Base-by-base conservation (phyloP, 2,797 vertebrate species). In the Lutjanus argentimaculatus region DNA sequence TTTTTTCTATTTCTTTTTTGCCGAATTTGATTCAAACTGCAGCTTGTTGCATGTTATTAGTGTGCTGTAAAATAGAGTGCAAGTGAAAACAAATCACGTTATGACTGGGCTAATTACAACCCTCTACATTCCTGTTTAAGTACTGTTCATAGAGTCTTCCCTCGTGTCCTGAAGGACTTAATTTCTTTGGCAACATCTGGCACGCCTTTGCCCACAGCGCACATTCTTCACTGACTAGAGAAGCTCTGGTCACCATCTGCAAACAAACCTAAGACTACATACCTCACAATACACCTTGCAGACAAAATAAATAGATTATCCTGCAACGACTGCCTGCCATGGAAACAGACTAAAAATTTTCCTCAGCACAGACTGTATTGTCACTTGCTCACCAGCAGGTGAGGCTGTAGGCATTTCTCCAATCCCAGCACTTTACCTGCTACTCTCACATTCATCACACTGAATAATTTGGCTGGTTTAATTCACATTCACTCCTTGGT, bases 381-480 rank as follows among this genome's bases (percentile, higher is more conserved):
- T 10, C 67, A 6, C 19, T 8, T 40, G 11, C 13, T 77, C 45
- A 43, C 90, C 92, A 93, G 88, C 84, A 93, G 93, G 82, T 88
- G 92, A 64, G 40, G 84, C 87, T 90, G 65, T 66, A 13, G 43
- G 63, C 84, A 53, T 83, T 86, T 22, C 46, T 67, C 36, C 73
- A 19, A 22, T 52, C n/a, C 17, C 10, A 25, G 4, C 2, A 6
- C 42, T 1, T 43, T 13, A 7, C 71, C 52, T 53, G n/a, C 3
- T 67, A 13, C 62, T 52, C 56, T 21, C 55, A 52, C 67, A 71
- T 49, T 66, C 49, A 21, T 75, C 75, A 46, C 79, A 52, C 80
- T 83, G 82, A 80, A 83, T 83, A 65, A 75, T 75, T 73, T 64
- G 17, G 64, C 53, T 80, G 56, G 36, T 64, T 58, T 63, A 64